phyloP scores from a whole-genome alignment of 2,888 invertebrate species.

The Dicranocentrus wangi region DNA sequence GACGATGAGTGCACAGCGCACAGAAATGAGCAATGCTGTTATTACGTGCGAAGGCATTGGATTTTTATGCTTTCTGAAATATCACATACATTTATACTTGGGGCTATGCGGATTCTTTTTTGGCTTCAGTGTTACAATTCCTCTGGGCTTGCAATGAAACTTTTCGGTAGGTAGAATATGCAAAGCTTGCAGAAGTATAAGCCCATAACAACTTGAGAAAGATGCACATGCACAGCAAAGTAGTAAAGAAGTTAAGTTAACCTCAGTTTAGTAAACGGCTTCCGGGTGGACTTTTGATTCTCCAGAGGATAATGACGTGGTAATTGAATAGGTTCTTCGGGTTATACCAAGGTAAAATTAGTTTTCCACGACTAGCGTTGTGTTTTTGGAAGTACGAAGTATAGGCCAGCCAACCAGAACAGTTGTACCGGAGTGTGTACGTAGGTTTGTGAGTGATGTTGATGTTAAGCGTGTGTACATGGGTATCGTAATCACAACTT shows the following conservation, averaged over 20 bases:
- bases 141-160: background rate
- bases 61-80: conserved; percentile 9
- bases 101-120: conserved; percentile 19
- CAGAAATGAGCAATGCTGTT: background rate
- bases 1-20: background rate
- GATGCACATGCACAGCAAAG: background rate
- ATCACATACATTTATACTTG: conserved; percentile 29
- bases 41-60: background rate
- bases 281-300: conserved; percentile 21
- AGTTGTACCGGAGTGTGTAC: background rate
- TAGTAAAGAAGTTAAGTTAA: conserved; percentile 8
- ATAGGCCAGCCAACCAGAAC: too few relatives aligned
- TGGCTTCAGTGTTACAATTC: background rate
- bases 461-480: too few relatives aligned
- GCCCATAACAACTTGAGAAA: background rate
- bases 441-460: background rate
- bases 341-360: too few relatives aligned
- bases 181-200: too few relatives aligned
- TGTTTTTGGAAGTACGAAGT: too few relatives aligned
- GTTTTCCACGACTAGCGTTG: too few relatives aligned
- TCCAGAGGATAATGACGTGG: conserved; percentile 29
- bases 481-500: too few relatives aligned
- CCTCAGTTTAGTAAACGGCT: conserved; percentile 14
- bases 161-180: background rate
- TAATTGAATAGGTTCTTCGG: too few relatives aligned